Base-by-base conservation (phyloP, 2,888 invertebrate species). In the Anoplius nigerrimus region DNA sequence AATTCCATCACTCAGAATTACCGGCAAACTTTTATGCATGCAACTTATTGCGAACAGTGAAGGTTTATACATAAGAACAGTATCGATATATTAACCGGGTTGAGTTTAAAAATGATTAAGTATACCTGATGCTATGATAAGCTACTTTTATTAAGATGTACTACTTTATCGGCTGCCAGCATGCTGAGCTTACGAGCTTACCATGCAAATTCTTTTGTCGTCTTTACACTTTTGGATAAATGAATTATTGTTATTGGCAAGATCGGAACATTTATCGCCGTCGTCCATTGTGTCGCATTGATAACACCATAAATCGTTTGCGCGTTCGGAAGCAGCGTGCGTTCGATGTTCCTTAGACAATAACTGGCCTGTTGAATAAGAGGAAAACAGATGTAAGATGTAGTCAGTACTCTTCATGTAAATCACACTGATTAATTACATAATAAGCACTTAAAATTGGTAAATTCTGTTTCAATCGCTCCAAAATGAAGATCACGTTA, bases 291-390 rank as follows among this genome's bases (percentile, higher is more conserved):
- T 94, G 79, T 94, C 92, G 87, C 96, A 96, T 76, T 92, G 91
- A 89, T 94, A 95, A 89, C 96, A 96, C 92, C 93, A 94, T 62
- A 96, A 90, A 86, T 95, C 94, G 88, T 95, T 95, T 79, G 92
- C 92, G 74, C 94, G 94, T 84, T 95, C 92, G 27, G 93, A 92
- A 22, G 96, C 95, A 46, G 94, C 95, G 73, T 94, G 94, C 0
- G 96, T 96, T 80, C 93, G 93, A 89, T 95, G 95, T 76, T 92
- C 92, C 86, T 91, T 92, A 3, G 92, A 90, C 54, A 91, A 90
- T 55, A 90, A 72, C 83, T 88, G 83, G 70, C 87, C 80, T 87
- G 78, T 59, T 58, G 13, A 48, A 2, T 16, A 8, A 48, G n/a
- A 5, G 11, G 6, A 34, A 34, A 34, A 34, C 34, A 5, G 21